Conservation (phyloP, 2,797 vertebrate genomes). For the Rhinatrema bivittatum region DNA sequence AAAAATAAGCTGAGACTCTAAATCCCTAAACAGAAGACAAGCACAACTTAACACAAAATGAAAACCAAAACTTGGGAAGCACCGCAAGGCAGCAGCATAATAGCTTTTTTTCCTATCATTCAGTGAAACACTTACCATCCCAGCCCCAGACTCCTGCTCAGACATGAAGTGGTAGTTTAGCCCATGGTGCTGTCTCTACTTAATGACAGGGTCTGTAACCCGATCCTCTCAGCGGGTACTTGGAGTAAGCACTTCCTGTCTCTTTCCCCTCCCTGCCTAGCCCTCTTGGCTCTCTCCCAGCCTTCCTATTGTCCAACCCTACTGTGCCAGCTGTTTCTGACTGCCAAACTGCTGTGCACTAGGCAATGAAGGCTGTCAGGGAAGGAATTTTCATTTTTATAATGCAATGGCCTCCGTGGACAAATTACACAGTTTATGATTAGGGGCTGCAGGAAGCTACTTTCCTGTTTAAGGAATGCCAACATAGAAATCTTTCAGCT, state of each 20-base stretch:
- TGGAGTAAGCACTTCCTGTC: conserved; percentile 36
- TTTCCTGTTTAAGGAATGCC: conserved; percentile 17
- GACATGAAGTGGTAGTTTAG: conserved; percentile 56
- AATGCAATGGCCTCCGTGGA: conserved; percentile 42
- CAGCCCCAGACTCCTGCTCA: conserved; percentile 54
- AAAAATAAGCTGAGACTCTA: no score
- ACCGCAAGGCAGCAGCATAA: no score
- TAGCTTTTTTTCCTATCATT: background rate
- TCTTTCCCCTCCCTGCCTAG: no score
- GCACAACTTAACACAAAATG: no score
- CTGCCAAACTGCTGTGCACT: conserved; percentile 59
- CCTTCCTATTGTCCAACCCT: conserved; percentile 59
- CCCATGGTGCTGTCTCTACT: conserved; percentile 54
- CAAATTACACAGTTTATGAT: conserved; percentile 44
- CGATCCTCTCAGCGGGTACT: conserved; percentile 49
- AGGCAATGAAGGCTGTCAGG: conserved; percentile 54
- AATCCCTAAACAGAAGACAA: no score
- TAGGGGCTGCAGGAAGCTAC: conserved; percentile 30
- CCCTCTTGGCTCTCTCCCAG: conserved; percentile 18
- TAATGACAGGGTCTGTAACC: conserved; percentile 69
- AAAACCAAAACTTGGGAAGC: accelerated
- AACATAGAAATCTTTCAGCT: conserved; percentile 5
- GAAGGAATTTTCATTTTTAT: conserved; percentile 44
- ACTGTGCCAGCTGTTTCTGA: conserved; percentile 60
- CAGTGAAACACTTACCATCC: conserved; percentile 28